These are phyloP conservation scores for Cenopis cana DNA, from an alignment of 2,888 invertebrate genomes.

Conservation along the genomic window DNA sequence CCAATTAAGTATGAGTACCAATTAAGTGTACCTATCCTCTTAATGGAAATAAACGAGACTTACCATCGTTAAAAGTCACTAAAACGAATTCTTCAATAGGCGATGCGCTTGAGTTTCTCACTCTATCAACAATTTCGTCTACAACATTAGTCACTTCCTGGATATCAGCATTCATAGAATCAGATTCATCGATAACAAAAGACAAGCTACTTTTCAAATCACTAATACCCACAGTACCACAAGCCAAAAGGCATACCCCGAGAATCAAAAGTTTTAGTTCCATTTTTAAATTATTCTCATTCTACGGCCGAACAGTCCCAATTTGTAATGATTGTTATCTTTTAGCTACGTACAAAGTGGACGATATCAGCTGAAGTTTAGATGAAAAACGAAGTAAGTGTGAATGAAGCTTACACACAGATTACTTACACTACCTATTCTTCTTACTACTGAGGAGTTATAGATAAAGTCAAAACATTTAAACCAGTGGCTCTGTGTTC, in stretches of 20 bases:
- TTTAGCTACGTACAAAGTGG: not conserved
- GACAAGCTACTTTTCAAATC: slow-evolving; percentile 62
- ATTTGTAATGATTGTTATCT: slow-evolving; percentile 23
- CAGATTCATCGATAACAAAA: slow-evolving; percentile 70
- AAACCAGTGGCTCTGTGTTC: no score
- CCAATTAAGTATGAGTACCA: no score
- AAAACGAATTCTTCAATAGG: slow-evolving; percentile 68
- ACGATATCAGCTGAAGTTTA: slow-evolving; percentile 4
- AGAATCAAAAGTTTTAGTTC: not conserved
- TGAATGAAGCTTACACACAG: not conserved
- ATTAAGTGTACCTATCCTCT: no score
- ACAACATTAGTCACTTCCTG: slow-evolving; percentile 57
- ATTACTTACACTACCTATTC: no score
- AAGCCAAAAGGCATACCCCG: slow-evolving; percentile 8
- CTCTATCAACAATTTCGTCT: slow-evolving; percentile 63
- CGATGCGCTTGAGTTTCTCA: slow-evolving; percentile 57
- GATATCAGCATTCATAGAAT: slow-evolving; percentile 66
- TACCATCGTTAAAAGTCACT: slow-evolving; percentile 71
- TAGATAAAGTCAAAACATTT: no score
- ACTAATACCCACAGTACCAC: slow-evolving; percentile 41
- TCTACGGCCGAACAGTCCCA: not conserved
- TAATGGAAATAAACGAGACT: slow-evolving; percentile 41
- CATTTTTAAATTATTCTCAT: slow-evolving; percentile 25
- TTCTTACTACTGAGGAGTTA: no score
- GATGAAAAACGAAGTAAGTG: not conserved